Evolutionary conservation across 2,797 vertebrate genomes (phyloP), one percentile per base, ranked within the genome.

Genomic region (Microctenopoma stevenorrisi): DNA sequence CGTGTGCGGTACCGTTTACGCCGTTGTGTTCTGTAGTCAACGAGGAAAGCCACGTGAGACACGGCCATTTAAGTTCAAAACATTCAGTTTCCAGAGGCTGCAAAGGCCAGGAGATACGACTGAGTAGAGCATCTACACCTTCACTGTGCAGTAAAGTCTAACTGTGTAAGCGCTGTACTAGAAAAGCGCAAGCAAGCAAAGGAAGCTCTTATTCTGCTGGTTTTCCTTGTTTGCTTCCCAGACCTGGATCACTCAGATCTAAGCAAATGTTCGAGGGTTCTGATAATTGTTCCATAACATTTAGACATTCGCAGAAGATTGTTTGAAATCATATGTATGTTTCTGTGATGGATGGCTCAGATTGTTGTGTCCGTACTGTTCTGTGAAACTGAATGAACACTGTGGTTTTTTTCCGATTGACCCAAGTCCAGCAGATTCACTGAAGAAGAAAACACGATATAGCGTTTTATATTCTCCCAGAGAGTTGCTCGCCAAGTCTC

Each of bases 11-110:
- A 26, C 84, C 78, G 2, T 89, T 56, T 43, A 49, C 11, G 0
- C 82, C 88, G 0, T 90, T 88, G 0, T 55, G 75, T 15, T 89
- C 92, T 93, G 68, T 16, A 5, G 42, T 9, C 0, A 61, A 40
- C 3, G 37, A 13, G 26, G 66, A 53, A 59, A 51, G 28, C 67
- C 3, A 9, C 5, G 28, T 56, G 1, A 40, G 28, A 35, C 1
- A 35, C 9, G 30, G 42, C 3, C 18, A 5, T 12, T 2, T 0
- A 18, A 22, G 11, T 35, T 12, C 37, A 38, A 38, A 38, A 51
- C 15, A 35, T 48, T 50, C 22, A 48, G 26, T 18, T 22, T 22
- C 22, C 22, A 1, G 4, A 40, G 55, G 0, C 3, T 16, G 11
- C 2, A 38, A 43, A 49, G 48, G 64, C 1, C 13, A 26, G 13